Base-by-base conservation (phyloP, 2,888 invertebrate species). In the Oconnorella tubifera region DNA sequence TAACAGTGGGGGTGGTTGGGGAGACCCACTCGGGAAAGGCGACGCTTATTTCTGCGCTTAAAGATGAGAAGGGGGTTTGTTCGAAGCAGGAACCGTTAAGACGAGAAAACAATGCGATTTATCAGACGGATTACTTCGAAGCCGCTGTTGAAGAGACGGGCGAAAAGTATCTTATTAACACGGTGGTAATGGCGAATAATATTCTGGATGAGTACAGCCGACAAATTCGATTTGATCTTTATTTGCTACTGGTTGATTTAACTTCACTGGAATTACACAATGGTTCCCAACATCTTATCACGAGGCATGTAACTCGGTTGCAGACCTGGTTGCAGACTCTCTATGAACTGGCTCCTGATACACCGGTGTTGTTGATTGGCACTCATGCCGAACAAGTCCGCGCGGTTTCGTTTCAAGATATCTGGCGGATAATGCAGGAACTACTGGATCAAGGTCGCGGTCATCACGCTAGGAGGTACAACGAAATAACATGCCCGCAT, bases 371-470 rank as follows among this genome's bases (percentile, higher is more conserved):
- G 25, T 59, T 73, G 27, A 72, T 73, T 19, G 73, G 73, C 40
- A 73, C 73, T 19, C 73, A 73, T 51, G 73, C 72, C 10, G 73
- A 73, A 33, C 61, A 69, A n/a, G 73, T 73, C 60, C 70, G 70
- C 33, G 65, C 72, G 10, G 65, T 72, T 61, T 70, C 71, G 3
- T 71, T 69, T 61, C 50, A 56, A n/a, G 72, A 73, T 57, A 68
- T 73, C 53, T 73, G 73, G 73, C 63, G 65, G 51, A 63, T 72
- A 19, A 49, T 73, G 25, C 69, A 73, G 59, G 62, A 58, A 31
- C 62, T 70, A n/a, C 60, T 73, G 28, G 73, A 73, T 33, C 69
- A 71, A 50, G 68, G 70, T 6, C 27, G 72, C 29, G 63, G 64
- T 2, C 71, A 73, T 62, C 73, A 73, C 57, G 50, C 57, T 31